Conservation (phyloP, 2,113 vertebrate species). For the Saccopteryx leptura region DNA sequence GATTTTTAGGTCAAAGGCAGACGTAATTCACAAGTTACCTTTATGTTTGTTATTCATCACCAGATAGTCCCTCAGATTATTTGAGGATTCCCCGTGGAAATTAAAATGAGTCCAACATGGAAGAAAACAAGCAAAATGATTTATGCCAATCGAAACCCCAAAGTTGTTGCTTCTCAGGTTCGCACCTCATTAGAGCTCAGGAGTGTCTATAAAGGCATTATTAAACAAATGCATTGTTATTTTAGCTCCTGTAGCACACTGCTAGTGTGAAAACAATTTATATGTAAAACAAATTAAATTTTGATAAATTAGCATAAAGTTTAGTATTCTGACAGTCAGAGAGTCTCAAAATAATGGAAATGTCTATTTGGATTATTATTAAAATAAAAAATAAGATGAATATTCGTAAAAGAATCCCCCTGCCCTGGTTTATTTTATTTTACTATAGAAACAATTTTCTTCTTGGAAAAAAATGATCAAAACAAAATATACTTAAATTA, state of each 20-base stretch:
- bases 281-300: conserved; percentile 61
- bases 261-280: conserved; percentile 41
- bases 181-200: not conserved
- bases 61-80: conserved; percentile 26
- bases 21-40: conserved; percentile 29
- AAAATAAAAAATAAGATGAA: conserved; percentile 33
- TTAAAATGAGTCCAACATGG: not conserved
- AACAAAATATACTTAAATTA: conserved; percentile 31
- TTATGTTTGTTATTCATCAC: conserved; percentile 12
- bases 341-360: conserved; percentile 40
- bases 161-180: conserved; percentile 40
- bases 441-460: not conserved
- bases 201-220: conserved; percentile 28
- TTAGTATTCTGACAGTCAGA: not conserved
- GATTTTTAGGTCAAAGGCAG: conserved; percentile 52
- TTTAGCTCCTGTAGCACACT: not conserved
- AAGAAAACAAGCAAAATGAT: not conserved
- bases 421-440: not conserved
- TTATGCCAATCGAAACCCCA: not conserved
- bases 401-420: not conserved
- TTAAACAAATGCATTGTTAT: conserved; percentile 57
- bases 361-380: conserved; percentile 31
- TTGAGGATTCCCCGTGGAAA: not conserved
- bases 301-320: not conserved
- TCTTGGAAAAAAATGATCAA: conserved; percentile 20